Percentiles rank a stretch among this genome's conserved stretches.
Evolutionary conservation across 2,797 vertebrate genomes (phyloP).

Genomic region (Lepilemur ruficaudatus): DNA sequence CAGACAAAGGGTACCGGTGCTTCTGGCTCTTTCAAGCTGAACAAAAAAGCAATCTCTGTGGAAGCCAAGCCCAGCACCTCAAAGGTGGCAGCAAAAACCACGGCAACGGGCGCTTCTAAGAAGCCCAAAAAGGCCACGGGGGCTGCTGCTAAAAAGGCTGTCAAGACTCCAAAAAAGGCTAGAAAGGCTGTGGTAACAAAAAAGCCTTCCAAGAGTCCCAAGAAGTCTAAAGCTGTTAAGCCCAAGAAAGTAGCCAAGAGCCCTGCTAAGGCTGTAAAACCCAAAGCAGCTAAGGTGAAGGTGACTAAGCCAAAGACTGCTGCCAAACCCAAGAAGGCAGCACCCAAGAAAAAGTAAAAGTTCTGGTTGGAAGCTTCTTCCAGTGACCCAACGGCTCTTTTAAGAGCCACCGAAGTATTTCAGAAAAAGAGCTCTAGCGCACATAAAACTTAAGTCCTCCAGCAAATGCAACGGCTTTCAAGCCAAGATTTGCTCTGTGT

Average conservation of each 20-base stretch:
- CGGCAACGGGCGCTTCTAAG: not conserved
- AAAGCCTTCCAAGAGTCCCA: constrained; percentile 25
- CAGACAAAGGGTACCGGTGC: constrained; percentile 88
- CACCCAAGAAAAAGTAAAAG: not conserved
- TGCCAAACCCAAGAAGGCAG: constrained; percentile 52
- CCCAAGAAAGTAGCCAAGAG: constrained; percentile 10
- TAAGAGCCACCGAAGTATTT: constrained; percentile 81
- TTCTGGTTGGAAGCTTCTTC: not conserved
- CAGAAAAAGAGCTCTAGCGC: not conserved
- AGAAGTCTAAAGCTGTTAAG: constrained; percentile 77
- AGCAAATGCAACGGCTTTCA: not conserved
- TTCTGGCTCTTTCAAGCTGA: constrained; percentile 86
- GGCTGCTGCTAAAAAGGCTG: constrained; percentile 79
- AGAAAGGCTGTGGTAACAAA: constrained; percentile 67
- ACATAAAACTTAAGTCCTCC: accelerated
- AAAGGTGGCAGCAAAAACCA: not conserved
- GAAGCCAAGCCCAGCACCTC: constrained; percentile 59
- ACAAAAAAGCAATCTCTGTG: constrained; percentile 68
- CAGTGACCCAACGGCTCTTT: constrained; percentile 77
- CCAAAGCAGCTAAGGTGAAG: constrained; percentile 10
- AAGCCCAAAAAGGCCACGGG: constrained; percentile 78
- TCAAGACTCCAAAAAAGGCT: constrained; percentile 83
- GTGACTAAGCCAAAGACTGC: constrained; percentile 60
- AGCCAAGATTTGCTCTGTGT: accelerated
- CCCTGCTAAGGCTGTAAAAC: not conserved